phyloP scores from a whole-genome alignment of 2,888 invertebrate species.

The Stenurella melanura region DNA sequence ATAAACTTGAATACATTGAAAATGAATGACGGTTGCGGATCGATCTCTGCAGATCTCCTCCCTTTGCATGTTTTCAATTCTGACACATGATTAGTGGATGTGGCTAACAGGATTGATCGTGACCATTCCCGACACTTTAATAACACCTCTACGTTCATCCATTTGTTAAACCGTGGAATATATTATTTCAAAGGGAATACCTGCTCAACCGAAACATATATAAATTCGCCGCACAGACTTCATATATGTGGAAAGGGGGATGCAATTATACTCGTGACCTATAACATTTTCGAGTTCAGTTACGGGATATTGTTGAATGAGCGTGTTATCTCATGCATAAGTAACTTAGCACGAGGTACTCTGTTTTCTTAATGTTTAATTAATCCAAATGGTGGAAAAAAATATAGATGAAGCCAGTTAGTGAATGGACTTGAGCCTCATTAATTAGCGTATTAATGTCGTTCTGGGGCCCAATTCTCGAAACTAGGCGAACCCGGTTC shows the following conservation, averaged over 20 bases:
- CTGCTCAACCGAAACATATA: slow-evolving; percentile 3
- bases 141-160: slow-evolving; percentile 63
- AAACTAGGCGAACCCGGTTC: too few species aligned
- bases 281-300: neutral
- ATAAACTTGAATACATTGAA: slow-evolving; percentile 34
- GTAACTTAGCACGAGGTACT: too few species aligned
- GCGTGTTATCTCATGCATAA: neutral
- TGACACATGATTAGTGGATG: slow-evolving; percentile 67
- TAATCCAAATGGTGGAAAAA: too few species aligned
- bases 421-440: too few species aligned
- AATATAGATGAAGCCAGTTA: too few species aligned
- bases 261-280: neutral
- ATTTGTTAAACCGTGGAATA: slow-evolving; percentile 57
- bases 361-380: too few species aligned
- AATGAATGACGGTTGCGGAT: slow-evolving; percentile 61
- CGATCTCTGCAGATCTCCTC: slow-evolving; percentile 64
- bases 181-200: slow-evolving; percentile 22
- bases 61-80: slow-evolving; percentile 67
- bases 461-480: too few species aligned
- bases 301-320: neutral
- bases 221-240: neutral
- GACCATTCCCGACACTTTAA: slow-evolving; percentile 66
- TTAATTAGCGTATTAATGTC: too few species aligned
- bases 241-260: neutral
- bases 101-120: slow-evolving; percentile 64